Evolutionary conservation across 2,888 invertebrate genomes (phyloP).

Genomic region (Mongoloraphidia duomilia): DNA sequence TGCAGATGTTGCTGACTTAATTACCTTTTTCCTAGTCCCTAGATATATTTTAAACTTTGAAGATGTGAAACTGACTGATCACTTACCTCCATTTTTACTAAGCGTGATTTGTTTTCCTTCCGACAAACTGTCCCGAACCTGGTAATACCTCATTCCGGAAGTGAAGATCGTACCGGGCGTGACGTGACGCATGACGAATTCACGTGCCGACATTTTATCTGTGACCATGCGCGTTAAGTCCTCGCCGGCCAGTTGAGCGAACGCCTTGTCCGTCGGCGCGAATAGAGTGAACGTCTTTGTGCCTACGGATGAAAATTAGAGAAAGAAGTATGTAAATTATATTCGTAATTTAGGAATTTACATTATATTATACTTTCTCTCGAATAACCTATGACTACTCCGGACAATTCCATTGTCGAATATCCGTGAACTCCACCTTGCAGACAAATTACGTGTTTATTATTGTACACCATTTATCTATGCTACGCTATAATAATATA

Average conservation of each 20-base stretch:
- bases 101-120: constrained; percentile 61
- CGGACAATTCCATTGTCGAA: too few species aligned
- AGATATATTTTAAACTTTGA: too few species aligned
- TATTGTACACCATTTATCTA: too few species aligned
- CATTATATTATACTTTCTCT: too few species aligned
- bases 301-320: constrained; percentile 32
- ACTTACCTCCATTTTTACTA: constrained; percentile 62
- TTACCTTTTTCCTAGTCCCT: too few species aligned
- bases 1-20: too few species aligned
- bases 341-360: too few species aligned
- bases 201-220: constrained; percentile 49
- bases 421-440: too few species aligned
- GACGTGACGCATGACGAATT: constrained; percentile 61
- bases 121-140: constrained; percentile 64
- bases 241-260: constrained; percentile 46
- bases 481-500: too few species aligned
- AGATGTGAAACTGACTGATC: not conserved
- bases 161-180: constrained; percentile 68
- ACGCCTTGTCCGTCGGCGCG: constrained; percentile 72
- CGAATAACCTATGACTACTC: too few species aligned
- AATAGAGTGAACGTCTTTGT: constrained; percentile 74
- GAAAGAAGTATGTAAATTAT: too few species aligned
- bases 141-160: constrained; percentile 77
- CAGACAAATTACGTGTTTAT: too few species aligned
- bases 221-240: constrained; percentile 47